These are phyloP conservation scores for Meriones psammophilus DNA, from an alignment of 2,797 vertebrate genomes.

Conservation along the genomic window DNA sequence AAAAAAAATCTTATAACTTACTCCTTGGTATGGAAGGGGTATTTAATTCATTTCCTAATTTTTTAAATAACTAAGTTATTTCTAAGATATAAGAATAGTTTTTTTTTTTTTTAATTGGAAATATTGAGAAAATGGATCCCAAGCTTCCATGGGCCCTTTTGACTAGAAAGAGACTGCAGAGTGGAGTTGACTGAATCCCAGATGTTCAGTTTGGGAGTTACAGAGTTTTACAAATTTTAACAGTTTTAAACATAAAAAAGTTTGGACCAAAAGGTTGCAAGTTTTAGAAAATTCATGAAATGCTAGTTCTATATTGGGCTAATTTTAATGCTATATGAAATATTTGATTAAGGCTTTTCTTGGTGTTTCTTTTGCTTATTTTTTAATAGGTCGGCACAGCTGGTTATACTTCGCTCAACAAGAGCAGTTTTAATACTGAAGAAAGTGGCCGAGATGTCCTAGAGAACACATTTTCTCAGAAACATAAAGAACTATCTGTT, in stretches of 20 bases:
- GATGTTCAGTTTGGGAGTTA: background rate
- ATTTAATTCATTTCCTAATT: background rate
- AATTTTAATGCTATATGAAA: slow-evolving; percentile 15
- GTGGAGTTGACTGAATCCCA: background rate
- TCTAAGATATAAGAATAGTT: slow-evolving; percentile 54
- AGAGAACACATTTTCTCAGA: slow-evolving; percentile 83
- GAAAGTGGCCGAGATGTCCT: slow-evolving; percentile 63
- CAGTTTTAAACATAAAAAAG: background rate
- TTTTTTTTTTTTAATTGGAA: background rate
- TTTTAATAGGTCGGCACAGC: slow-evolving; percentile 75
- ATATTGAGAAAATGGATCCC: slow-evolving; percentile 42
- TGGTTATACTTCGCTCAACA: slow-evolving; percentile 32
- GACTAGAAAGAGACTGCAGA: background rate
- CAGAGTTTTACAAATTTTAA: slow-evolving; percentile 53
- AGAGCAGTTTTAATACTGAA: slow-evolving; percentile 52
- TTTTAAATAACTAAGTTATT: background rate
- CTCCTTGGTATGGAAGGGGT: background rate
- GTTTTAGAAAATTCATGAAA: slow-evolving; percentile 56
- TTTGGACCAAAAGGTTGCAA: slow-evolving; percentile 32
- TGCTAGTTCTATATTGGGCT: slow-evolving; percentile 16
- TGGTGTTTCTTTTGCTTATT: background rate
- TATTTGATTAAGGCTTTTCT: slow-evolving; percentile 25
- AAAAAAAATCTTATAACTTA: slow-evolving; percentile 41
- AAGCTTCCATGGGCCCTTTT: slow-evolving; percentile 19
- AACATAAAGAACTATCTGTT: slow-evolving; percentile 87